These are phyloP conservation scores for Drosophila dunni DNA, from an alignment of 1,140 invertebrate species.

Conservation along the genomic window DNA sequence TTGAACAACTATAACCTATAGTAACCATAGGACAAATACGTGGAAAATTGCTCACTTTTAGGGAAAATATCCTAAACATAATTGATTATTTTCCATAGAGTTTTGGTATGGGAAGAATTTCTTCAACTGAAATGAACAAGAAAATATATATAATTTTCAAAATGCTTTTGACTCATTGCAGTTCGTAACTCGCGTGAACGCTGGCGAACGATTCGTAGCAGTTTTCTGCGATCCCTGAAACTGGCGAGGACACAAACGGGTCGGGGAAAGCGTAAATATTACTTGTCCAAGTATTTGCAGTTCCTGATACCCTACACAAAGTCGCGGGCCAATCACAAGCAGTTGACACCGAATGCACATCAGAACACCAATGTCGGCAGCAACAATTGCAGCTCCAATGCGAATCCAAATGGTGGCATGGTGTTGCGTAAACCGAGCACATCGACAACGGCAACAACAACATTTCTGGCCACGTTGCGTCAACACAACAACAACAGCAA, in stretches of 20 bases:
- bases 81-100: too few relatives aligned
- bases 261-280: constrained; percentile 80
- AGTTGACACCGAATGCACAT: constrained; percentile 5
- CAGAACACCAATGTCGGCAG: background rate
- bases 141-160: too few relatives aligned
- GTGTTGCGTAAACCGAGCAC: constrained; percentile 27
- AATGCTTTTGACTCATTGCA: constrained; percentile 33
- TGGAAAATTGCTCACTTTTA: too few relatives aligned
- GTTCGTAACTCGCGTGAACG: constrained; percentile 78
- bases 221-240: constrained; percentile 77
- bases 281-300: constrained; percentile 78
- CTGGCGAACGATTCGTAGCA: constrained; percentile 80
- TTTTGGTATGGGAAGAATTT: too few relatives aligned
- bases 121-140: too few relatives aligned
- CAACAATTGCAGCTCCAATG: constrained; percentile 23
- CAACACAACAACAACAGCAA: constrained; percentile 5
- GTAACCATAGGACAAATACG: too few relatives aligned
- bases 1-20: too few relatives aligned
- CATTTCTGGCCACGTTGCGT: constrained; percentile 1
- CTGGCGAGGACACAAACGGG: constrained; percentile 75
- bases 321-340: constrained; percentile 60
- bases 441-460: constrained; percentile 23
- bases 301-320: constrained; percentile 81
- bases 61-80: too few relatives aligned
- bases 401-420: constrained; percentile 18